Evolutionary conservation across 2,888 invertebrate species (phyloP), one percentile per base, ranked within the genome.

Genomic region (Syrista parreyssii): DNA sequence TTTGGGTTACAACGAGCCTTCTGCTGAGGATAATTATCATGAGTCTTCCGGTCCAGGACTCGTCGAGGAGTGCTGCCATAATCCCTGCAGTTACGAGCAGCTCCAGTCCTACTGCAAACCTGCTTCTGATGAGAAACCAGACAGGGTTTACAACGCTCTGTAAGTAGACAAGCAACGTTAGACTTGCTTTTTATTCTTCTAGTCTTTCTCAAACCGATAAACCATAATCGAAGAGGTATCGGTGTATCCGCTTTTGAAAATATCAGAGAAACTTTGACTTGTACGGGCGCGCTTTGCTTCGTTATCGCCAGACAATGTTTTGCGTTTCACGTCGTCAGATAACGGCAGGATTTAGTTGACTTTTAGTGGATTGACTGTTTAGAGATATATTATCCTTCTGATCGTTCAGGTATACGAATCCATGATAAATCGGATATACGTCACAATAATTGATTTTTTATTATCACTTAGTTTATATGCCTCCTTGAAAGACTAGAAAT

Each of bases 11-110:
- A 88, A 90, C 82, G 89, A 88, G 71, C 90, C 90, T 0, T 85
- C 84, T 75, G 82, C 80, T 73, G 88, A 89, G 68, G 85, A 85
- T 30, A 85, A 84, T 1, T 55, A 55, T 55, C 55, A 15, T 9
- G 55, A 15, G 6, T n/a, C 69, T 32, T 69, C 69, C 12, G 87
- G 85, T 0, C 85, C 86, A 0, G 90, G 91, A 11, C 87, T 90
- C 75, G 90, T 89, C 75, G 89, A 91, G 36, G 90, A 91, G 82
- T 91, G 91, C 81, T 91, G 91, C 80, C 85, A 88, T 31, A 85
- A 86, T 23, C 55, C 87, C 40, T 91, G 91, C 82, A 85, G 82
- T 36, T 81, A 84, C 68, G 81, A 86, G 4, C 88, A 90, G 68
- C 87, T 91, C 75, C 85, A 88, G 36, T 86, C 86, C 76, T 91